Conservation (phyloP, 2,113 vertebrate genomes). For the Arenaria interpres region DNA sequence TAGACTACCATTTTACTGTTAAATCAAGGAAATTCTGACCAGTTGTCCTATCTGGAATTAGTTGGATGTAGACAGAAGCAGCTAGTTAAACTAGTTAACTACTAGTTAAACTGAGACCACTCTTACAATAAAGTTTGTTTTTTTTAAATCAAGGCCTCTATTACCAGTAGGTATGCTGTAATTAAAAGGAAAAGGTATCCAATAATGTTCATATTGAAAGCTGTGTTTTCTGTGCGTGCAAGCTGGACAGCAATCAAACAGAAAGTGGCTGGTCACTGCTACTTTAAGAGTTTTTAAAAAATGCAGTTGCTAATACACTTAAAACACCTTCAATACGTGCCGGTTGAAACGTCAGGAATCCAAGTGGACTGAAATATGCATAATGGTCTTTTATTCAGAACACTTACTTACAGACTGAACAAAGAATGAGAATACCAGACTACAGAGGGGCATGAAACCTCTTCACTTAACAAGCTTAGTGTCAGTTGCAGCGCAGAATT, state of each 20-base stretch:
- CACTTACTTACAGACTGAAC: background rate
- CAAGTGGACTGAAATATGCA: background rate
- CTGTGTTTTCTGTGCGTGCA: background rate
- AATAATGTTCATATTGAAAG: background rate
- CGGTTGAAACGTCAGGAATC: background rate
- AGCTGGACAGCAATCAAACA: background rate
- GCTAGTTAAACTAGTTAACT: background rate
- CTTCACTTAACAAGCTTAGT: background rate
- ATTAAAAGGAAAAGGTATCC: background rate
- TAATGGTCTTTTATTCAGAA: background rate
- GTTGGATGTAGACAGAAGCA: background rate
- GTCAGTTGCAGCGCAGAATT: background rate
- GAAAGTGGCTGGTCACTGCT: background rate
- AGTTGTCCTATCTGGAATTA: background rate
- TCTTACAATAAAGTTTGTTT: background rate
- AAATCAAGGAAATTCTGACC: background rate
- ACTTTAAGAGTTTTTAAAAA: background rate
- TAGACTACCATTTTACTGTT: background rate
- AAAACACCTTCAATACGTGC: background rate
- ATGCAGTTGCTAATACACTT: background rate
- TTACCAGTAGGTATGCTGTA: background rate
- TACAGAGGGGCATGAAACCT: background rate
- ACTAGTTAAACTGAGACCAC: background rate
- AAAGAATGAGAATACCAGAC: background rate
- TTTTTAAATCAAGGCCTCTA: background rate